Conservation (phyloP, 2,797 vertebrate species). For the Rhinogobio ventralis region DNA sequence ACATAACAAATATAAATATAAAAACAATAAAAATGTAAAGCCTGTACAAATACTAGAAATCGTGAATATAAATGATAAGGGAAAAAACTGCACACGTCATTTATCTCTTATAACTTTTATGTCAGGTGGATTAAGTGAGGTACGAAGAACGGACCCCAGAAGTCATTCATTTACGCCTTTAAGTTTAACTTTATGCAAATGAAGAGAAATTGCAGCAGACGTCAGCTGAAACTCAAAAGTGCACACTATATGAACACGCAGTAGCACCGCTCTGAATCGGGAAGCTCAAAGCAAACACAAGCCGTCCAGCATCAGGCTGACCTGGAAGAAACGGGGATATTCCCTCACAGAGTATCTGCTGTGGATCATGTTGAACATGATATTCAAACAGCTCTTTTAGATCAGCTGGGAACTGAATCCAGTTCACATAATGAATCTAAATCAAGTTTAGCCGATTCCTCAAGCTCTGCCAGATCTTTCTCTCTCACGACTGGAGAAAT, state of each 20-base stretch:
- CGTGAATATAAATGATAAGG: too few species aligned
- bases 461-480: background rate
- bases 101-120: too few species aligned
- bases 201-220: constrained; percentile 4
- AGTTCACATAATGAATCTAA: background rate
- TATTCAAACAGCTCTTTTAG: background rate
- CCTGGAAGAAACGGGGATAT: background rate
- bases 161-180: too few species aligned
- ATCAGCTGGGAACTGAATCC: background rate
- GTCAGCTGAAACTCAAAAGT: too few species aligned
- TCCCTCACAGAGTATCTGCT: background rate
- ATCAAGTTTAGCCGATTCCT: background rate
- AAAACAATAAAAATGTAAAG: too few species aligned
- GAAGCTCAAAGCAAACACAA: background rate
- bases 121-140: too few species aligned
- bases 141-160: too few species aligned
- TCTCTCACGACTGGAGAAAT: too few species aligned
- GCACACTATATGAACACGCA: background rate
- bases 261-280: background rate
- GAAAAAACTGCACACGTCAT: too few species aligned
- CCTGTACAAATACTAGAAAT: too few species aligned
- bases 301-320: too few species aligned
- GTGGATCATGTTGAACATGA: background rate
- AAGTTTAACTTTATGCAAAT: background rate
- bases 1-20: too few species aligned